Percentiles rank a stretch among this genome's conserved stretches.
These are phyloP conservation scores for Diarsia mendica DNA, from an alignment of 2,888 invertebrate genomes.

Conservation along the genomic window DNA sequence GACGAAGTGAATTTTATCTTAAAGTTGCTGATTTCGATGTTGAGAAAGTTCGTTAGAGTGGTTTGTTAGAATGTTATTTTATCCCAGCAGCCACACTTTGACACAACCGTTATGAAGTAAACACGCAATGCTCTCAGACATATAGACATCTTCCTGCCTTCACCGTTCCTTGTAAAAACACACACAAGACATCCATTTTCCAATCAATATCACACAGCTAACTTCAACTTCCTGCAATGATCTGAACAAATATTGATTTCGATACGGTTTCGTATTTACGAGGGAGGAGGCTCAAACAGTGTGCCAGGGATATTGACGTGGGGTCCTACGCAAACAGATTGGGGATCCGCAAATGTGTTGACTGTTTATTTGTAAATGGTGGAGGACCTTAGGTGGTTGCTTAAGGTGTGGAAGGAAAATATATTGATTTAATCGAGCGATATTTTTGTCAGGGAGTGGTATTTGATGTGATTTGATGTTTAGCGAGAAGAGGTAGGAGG, in stretches of 20 bases:
- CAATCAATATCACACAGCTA: slow-evolving; percentile 21
- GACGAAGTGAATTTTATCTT: background rate
- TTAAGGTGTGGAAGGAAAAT: slow-evolving; percentile 29
- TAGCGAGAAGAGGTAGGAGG: background rate
- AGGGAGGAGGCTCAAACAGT: slow-evolving; percentile 12
- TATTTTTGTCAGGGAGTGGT: background rate
- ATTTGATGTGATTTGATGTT: background rate
- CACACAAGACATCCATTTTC: background rate
- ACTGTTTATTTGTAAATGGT: slow-evolving; percentile 34
- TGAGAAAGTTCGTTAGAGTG: background rate
- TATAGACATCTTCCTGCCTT: background rate
- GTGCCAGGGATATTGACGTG: slow-evolving; percentile 17
- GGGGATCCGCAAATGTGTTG: slow-evolving; percentile 43
- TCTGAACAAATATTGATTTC: slow-evolving; percentile 46
- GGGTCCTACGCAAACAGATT: slow-evolving; percentile 53
- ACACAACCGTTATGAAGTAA: background rate
- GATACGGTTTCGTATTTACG: slow-evolving; percentile 22
- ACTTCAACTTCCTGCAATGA: slow-evolving; percentile 27
- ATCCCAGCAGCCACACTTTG: background rate
- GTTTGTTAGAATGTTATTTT: background rate
- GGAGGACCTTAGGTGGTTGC: slow-evolving; percentile 15
- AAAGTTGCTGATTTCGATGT: background rate
- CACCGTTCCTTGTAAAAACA: background rate
- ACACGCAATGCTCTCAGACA: background rate
- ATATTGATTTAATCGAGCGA: slow-evolving; percentile 21